Evolutionary conservation across 1,140 invertebrate species (phyloP), one percentile per base, ranked within the genome.

Genomic region (Drosophila mayri): DNA sequence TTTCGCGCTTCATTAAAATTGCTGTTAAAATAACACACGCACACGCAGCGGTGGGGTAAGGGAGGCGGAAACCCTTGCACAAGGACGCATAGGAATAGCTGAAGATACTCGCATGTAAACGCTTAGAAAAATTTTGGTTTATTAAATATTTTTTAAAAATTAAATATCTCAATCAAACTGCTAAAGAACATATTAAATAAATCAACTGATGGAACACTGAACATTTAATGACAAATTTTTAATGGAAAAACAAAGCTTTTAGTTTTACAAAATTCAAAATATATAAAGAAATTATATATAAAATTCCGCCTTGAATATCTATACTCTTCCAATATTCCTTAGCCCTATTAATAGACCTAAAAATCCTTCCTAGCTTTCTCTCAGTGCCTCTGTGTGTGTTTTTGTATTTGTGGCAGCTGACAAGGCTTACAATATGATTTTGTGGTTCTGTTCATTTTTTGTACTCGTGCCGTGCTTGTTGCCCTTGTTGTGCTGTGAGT

Each of bases 1-100:
- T 90, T 87, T 88, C 79, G 84, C 84, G 84, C 84, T 88, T 88
- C 85, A 88, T 88, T 88, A 88, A 88, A 88, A 90, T 90, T 88
- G 84, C 85, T 90, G 84, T 90, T 88, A 90, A 84, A 88, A 88
- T 90, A 90, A 90, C 80, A 90, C 79, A 82, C 83, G 83, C 83
- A 81, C 72, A 86, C 7, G 38, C 14, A 44, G 30, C 3, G 37
- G 35, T 12, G 11, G 49, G 66, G 40, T 14, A 9, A 49, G 38
- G 66, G 62, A 63, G 57, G 38, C 41, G 74, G 74, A 67, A 64
- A 54, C 55, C 61, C 75, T 76, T 55, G 79, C 79, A 65, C 84
- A 83, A 86, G 83, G 75, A 83, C 79, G 79, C 63, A 77, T 78
- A 78, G 75, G 77, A 78, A 71, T 52, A 68, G 43, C 70, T 54